phyloP scores from a whole-genome alignment of 1,140 invertebrate species.

The Dendrolimus punctatus region DNA sequence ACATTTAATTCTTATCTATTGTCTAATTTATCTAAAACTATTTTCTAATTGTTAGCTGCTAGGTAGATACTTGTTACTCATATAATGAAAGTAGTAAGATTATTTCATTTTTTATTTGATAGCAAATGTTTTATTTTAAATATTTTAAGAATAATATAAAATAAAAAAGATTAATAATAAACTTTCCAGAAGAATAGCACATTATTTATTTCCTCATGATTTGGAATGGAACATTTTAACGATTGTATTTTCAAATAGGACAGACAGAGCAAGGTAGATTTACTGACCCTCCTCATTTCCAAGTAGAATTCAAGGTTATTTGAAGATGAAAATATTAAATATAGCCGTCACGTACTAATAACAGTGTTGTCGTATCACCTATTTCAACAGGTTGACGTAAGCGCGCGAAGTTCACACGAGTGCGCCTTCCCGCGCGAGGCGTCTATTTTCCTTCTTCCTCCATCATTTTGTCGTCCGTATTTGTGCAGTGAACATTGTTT shows the following conservation, averaged over 20 bases:
- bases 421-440: constrained; percentile 44
- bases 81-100: too few relatives aligned
- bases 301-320: constrained; percentile 54
- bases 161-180: too few relatives aligned
- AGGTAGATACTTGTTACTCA: too few relatives aligned
- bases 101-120: too few relatives aligned
- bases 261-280: constrained; percentile 43
- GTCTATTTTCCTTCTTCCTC: constrained; percentile 52
- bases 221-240: constrained; percentile 32
- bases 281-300: constrained; percentile 11
- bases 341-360: constrained; percentile 33
- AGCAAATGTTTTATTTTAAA: too few relatives aligned
- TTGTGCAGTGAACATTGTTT: constrained; percentile 64
- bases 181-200: too few relatives aligned
- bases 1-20: too few relatives aligned
- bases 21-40: too few relatives aligned
- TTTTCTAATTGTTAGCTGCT: too few relatives aligned
- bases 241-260: constrained; percentile 51
- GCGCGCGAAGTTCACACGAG: constrained; percentile 41
- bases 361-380: constrained; percentile 11
- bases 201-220: too few relatives aligned
- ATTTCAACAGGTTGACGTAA: constrained; percentile 37
- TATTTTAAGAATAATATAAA: too few relatives aligned
- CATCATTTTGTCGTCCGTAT: constrained; percentile 66
- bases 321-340: constrained; percentile 25